Conservation (phyloP, 2,888 invertebrate genomes). For the Heliconius ismenius region DNA sequence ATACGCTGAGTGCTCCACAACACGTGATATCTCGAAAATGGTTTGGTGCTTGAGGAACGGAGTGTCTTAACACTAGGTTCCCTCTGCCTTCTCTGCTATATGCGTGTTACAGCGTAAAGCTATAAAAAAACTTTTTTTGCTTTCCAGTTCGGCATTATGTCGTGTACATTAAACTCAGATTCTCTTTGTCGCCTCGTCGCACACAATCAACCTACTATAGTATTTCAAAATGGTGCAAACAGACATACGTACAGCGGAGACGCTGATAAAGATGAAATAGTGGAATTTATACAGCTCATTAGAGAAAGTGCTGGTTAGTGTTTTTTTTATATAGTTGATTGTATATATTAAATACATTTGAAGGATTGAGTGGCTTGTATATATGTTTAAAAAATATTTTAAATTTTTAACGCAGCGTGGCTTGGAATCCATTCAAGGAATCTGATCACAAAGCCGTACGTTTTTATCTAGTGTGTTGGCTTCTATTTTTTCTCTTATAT, state of each 20-base stretch:
- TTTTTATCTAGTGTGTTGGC: no score
- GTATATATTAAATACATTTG: no score
- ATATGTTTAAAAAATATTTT: no score
- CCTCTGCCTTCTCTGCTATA: background rate
- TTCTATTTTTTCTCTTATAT: no score
- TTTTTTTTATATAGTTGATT: background rate
- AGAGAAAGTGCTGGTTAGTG: slow-evolving; percentile 50
- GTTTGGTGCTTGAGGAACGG: no score
- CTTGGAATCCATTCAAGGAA: no score
- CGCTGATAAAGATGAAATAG: slow-evolving; percentile 52
- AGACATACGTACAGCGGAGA: slow-evolving; percentile 55
- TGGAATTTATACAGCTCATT: slow-evolving; percentile 62
- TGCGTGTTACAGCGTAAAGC: background rate
- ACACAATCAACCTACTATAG: slow-evolving; percentile 51
- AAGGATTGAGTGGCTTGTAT: no score
- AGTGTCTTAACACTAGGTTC: no score
- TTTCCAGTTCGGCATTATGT: slow-evolving; percentile 69
- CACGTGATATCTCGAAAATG: background rate
- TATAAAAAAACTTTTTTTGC: background rate
- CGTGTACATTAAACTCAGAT: slow-evolving; percentile 55
- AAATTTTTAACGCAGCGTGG: no score
- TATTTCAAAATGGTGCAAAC: slow-evolving; percentile 57
- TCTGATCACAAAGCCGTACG: no score
- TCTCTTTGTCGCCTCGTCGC: slow-evolving; percentile 34
- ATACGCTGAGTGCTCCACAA: background rate